Percentiles rank a stretch among this genome's conserved stretches.
Conservation (phyloP, 2,113 vertebrate genomes). For the Otocyon megalotis region DNA sequence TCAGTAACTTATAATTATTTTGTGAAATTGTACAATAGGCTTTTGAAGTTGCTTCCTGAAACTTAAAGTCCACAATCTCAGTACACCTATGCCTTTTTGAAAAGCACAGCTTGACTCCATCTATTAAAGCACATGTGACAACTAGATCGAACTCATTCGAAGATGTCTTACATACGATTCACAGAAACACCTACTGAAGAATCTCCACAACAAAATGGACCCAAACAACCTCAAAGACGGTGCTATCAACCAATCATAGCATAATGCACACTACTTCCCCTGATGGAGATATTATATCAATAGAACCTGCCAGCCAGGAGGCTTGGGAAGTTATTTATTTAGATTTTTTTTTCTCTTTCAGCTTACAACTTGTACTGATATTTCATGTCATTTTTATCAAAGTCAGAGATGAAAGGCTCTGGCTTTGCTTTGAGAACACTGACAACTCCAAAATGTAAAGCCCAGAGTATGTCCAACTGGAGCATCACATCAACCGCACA, state of each 20-base stretch:
- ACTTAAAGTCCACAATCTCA: neutral
- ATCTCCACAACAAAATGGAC: conserved; percentile 11
- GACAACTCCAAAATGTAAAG: conserved; percentile 76
- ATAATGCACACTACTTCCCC: neutral
- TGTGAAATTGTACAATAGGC: neutral
- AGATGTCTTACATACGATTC: neutral
- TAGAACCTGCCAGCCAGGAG: conserved; percentile 66
- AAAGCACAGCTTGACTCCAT: neutral
- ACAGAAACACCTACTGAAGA: conserved; percentile 18
- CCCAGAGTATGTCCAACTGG: conserved; percentile 59
- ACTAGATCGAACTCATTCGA: conserved; percentile 46
- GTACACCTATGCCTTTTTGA: neutral
- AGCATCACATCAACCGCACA: conserved; percentile 62
- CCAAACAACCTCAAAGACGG: neutral
- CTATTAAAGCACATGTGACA: conserved; percentile 62
- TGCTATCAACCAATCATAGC: neutral
- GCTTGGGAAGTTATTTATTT: conserved; percentile 69
- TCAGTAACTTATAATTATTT: neutral
- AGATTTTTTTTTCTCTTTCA: conserved; percentile 49
- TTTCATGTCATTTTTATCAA: conserved; percentile 78
- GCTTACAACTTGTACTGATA: conserved; percentile 76
- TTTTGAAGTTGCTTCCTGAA: conserved; percentile 24
- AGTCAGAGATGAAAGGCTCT: conserved; percentile 80
- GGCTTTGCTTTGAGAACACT: conserved; percentile 80
- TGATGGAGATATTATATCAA: conserved; percentile 52